These are phyloP conservation scores for Phaethon lepturus DNA, from an alignment of 2,113 vertebrate genomes.

Conservation along the genomic window DNA sequence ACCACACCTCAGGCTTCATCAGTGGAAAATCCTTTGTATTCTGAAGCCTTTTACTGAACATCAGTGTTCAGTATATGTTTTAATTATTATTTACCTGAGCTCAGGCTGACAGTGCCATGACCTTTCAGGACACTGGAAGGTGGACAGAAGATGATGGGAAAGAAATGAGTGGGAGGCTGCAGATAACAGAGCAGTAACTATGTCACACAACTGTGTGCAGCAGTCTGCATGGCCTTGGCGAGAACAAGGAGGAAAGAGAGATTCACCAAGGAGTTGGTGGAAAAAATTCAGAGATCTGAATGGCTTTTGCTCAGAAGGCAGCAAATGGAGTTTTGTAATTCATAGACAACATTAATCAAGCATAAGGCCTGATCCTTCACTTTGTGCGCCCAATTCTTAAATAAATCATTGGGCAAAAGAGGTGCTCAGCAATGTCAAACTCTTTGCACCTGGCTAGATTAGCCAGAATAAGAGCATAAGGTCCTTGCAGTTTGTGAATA, in stretches of 20 bases:
- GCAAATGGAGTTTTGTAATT: background rate
- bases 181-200: background rate
- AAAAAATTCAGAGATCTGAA: background rate
- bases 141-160: background rate
- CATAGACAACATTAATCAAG: background rate
- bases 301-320: background rate
- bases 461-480: background rate
- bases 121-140: background rate
- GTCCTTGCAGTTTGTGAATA: background rate
- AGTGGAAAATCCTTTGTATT: background rate
- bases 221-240: rapidly evolving
- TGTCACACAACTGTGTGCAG: background rate
- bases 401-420: background rate
- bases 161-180: background rate
- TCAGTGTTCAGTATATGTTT: too few species aligned
- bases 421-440: background rate
- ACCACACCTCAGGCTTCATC: background rate
- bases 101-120: background rate
- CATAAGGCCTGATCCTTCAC: background rate
- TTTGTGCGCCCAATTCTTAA: background rate
- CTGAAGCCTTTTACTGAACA: background rate
- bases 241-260: background rate
- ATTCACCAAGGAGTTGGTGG: background rate
- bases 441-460: background rate
- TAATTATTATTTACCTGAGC: background rate